Conservation (phyloP, 53 echinoderm and acorn worm species). For the Stichopus horrens region DNA sequence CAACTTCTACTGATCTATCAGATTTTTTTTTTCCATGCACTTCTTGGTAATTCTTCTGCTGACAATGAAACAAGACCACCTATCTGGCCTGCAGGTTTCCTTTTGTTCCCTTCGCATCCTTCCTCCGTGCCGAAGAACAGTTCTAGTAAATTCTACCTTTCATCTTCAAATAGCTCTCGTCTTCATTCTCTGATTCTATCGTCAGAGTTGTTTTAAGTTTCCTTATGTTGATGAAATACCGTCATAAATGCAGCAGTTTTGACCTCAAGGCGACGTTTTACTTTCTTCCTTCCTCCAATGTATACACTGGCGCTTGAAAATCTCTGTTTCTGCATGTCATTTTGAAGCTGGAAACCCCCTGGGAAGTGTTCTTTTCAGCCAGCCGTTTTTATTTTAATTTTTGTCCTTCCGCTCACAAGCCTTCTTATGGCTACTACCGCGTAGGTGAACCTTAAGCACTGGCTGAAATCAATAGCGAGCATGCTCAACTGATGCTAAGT, state of each 20-base stretch:
- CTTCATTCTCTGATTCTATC: slow-evolving; percentile 17
- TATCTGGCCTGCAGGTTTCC: not conserved
- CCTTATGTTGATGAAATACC: slow-evolving; percentile 27
- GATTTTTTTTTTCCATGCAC: not conserved
- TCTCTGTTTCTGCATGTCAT: slow-evolving; percentile 37
- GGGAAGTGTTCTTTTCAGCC: slow-evolving; percentile 35
- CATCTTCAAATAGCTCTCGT: slow-evolving; percentile 4
- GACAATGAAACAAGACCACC: slow-evolving; percentile 5
- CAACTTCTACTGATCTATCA: no score
- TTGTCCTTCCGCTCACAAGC: slow-evolving; percentile 10
- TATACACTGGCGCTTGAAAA: slow-evolving; percentile 32
- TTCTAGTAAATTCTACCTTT: slow-evolving; percentile 5
- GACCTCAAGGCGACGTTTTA: slow-evolving; percentile 22
- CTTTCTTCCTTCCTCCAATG: not conserved
- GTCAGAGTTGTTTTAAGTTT: slow-evolving; percentile 37
- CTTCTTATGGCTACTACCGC: slow-evolving; percentile 5
- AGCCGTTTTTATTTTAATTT: slow-evolving; percentile 14
- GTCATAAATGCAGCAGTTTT: slow-evolving; percentile 30
- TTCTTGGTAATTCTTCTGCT: not conserved
- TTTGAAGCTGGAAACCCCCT: not conserved
- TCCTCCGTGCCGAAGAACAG: not conserved
- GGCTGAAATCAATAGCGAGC: slow-evolving; percentile 25
- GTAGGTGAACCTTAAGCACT: not conserved
- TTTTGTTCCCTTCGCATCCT: not conserved
- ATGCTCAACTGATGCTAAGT: slow-evolving; percentile 1